Percentiles rank a stretch among this genome's conserved stretches.
These are phyloP conservation scores for Oxytorus armatus DNA, from an alignment of 2,888 invertebrate genomes.

Conservation along the genomic window DNA sequence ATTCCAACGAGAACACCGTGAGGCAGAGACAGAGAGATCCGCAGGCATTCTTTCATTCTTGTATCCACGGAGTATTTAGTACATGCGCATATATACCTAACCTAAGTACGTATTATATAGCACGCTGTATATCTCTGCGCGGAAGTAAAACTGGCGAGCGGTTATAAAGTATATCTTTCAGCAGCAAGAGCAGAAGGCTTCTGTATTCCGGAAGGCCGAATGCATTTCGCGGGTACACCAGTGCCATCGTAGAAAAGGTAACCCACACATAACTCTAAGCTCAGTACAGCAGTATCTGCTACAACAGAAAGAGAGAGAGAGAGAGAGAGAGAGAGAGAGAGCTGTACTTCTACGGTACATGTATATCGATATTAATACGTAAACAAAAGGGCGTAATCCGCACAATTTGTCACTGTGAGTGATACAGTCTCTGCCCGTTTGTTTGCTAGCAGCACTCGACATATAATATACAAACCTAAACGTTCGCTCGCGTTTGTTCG, in stretches of 20 bases:
- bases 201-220: constrained; percentile 44
- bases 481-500: constrained; percentile 37
- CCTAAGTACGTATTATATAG: constrained; percentile 36
- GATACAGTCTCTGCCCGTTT: background rate
- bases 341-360: background rate
- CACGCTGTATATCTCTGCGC: constrained; percentile 2
- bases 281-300: background rate
- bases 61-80: constrained; percentile 35
- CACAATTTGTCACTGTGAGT: background rate
- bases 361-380: background rate
- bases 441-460: background rate
- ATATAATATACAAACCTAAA: background rate
- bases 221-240: constrained; percentile 43
- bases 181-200: background rate
- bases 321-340: constrained; percentile 13
- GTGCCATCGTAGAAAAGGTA: constrained; percentile 28
- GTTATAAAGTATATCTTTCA: constrained; percentile 51
- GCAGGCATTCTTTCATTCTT: constrained; percentile 10
- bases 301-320: background rate
- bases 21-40: constrained; percentile 2
- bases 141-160: constrained; percentile 18
- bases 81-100: constrained; percentile 12
- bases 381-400: background rate
- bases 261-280: constrained; percentile 9
- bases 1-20: constrained; percentile 25